phyloP scores from a whole-genome alignment of 1,140 invertebrate genomes.

The Oryzaephilus surinamensis region DNA sequence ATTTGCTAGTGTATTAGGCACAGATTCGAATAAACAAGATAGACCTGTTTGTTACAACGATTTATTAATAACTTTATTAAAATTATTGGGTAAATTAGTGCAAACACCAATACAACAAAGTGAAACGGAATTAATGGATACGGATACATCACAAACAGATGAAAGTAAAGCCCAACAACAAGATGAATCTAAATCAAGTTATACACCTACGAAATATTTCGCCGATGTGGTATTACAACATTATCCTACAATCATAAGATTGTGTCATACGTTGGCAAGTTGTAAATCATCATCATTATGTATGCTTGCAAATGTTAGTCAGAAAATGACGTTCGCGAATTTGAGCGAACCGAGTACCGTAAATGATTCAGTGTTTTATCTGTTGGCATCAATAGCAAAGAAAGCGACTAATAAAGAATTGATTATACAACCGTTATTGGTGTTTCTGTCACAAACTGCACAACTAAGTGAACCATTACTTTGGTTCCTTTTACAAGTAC shows the following conservation, averaged over 20 bases:
- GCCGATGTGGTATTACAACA: constrained; percentile 68
- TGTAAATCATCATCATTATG: constrained; percentile 56
- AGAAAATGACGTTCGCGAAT: constrained; percentile 32
- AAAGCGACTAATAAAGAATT: constrained; percentile 60
- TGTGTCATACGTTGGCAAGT: constrained; percentile 62
- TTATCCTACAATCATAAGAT: constrained; percentile 67
- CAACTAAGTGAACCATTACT: constrained; percentile 64
- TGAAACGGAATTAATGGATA: constrained; percentile 31
- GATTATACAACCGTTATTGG: constrained; percentile 62
- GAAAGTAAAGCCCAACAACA: constrained; percentile 69
- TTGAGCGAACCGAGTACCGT: constrained; percentile 56
- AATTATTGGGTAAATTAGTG: constrained; percentile 52
- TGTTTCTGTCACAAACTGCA: constrained; percentile 53
- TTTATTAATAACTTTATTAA: constrained; percentile 57
- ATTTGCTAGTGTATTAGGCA: constrained; percentile 56
- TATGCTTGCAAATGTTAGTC: constrained; percentile 39
- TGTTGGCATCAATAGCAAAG: constrained; percentile 60
- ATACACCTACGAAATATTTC: constrained; percentile 30
- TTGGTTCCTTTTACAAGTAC: constrained; percentile 61
- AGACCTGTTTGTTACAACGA: constrained; percentile 52
- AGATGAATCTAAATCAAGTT: constrained; percentile 39
- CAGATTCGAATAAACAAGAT: constrained; percentile 44
- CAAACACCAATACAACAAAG: constrained; percentile 48
- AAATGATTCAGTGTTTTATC: constrained; percentile 72
- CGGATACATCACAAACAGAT: constrained; percentile 53